These are phyloP conservation scores for Sitodiplosis mosellana DNA, from an alignment of 1,140 invertebrate genomes.

Conservation along the genomic window DNA sequence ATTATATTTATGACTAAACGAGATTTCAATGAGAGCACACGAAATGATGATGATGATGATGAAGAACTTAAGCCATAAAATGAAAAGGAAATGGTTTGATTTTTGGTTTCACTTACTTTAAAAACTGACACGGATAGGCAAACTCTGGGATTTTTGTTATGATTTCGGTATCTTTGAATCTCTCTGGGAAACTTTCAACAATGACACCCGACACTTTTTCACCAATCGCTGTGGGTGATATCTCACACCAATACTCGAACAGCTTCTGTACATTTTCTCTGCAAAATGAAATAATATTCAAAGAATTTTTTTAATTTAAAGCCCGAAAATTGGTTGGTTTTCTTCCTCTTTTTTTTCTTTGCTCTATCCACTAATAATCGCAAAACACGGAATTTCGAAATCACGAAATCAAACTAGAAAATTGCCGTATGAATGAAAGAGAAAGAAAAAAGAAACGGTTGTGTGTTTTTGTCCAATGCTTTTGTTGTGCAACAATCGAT, in stretches of 20 bases:
- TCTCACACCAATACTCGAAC: conserved; percentile 69
- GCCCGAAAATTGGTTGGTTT: too few relatives aligned
- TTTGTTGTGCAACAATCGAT: not conserved
- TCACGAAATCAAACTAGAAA: too few relatives aligned
- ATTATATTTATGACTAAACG: not conserved
- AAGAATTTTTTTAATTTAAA: not conserved
- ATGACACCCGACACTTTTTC: conserved; percentile 38
- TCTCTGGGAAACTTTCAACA: conserved; percentile 51
- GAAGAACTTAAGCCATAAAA: too few relatives aligned
- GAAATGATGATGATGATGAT: too few relatives aligned
- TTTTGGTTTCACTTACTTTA: conserved; percentile 53
- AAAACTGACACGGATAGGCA: conserved; percentile 61
- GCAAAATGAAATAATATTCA: conserved; percentile 9
- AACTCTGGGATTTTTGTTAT: conserved; percentile 62
- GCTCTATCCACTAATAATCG: not conserved
- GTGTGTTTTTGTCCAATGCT: not conserved
- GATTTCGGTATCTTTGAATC: conserved; percentile 50
- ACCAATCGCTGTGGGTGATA: conserved; percentile 34
- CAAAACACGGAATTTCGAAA: conserved; percentile 5
- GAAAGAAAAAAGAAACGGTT: not conserved
- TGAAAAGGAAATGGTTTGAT: conserved; percentile 3
- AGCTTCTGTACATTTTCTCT: conserved; percentile 65
- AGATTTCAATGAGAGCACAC: conserved; percentile 3
- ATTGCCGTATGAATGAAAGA: not conserved
- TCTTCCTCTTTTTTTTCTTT: too few relatives aligned